Evolutionary conservation across 2,888 invertebrate genomes (phyloP), one percentile per base, ranked within the genome.

Genomic region (Uropetala carovei): DNA sequence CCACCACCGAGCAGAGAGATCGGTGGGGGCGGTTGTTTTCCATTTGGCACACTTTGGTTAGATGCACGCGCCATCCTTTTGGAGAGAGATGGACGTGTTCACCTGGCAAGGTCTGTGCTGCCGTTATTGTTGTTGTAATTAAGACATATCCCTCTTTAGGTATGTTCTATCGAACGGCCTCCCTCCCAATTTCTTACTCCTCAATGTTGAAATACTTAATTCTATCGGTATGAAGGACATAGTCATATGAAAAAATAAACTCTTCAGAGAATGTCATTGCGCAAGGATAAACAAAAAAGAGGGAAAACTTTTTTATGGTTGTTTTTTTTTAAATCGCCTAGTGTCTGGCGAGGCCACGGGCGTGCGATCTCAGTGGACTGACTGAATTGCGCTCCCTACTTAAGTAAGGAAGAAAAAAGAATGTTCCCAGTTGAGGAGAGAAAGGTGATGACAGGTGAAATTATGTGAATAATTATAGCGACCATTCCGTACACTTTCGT

Each of bases 401-500:
- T 89, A 89, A 43, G 43, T 43, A 43, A 43, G 43, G 43, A 43
- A 60, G n/a, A 30, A 89, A 83, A 82, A 30, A 89, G 68, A 86
- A 60, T 86, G 60, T 60, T 68, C 89, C 89, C 64, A n/a, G 64
- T 64, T n/a, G 89, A 43, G 83, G 57, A 57, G 57, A 43, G n/a
- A 57, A n/a, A 43, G 89, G 43, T 64, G 86, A 13, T 22, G 75
- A 75, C 64, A 64, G 56, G 89, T 89, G 89, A 89, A 83, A 89
- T 89, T 43, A 89, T 89, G 60, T 89, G 89, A 68, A 68, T 89
- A 89, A 89, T 89, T 64, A 27, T 60, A 93, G 92, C 92, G 92
- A 92, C 93, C 93, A 93, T 93, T 93, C 93, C 93, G 92, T 92
- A 92, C 92, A 93, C 93, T 92, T 92, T 92, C 92, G 92, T 93